A percentile compares a stretch with the other conserved stretches of the same genome.
Evolutionary conservation across 2,113 vertebrate species (phyloP).

Genomic region (Neodontobutis hainanensis): DNA sequence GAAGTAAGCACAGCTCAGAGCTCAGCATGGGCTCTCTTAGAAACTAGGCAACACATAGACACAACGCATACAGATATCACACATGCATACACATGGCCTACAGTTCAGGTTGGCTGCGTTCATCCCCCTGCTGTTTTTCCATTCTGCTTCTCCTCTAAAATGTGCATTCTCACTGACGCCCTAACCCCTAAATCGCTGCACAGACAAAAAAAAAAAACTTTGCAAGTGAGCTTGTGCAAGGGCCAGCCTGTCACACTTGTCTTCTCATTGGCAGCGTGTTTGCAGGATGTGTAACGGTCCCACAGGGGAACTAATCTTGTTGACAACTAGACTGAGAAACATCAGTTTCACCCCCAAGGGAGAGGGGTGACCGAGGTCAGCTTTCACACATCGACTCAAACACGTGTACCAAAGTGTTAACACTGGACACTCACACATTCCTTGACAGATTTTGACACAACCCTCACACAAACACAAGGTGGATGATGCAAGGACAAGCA

Average conservation of each 20-base stretch:
- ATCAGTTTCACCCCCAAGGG: constrained; percentile 47
- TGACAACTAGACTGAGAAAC: constrained; percentile 72
- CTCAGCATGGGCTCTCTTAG: constrained; percentile 53
- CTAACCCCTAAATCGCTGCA: constrained; percentile 42
- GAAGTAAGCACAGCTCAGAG: constrained; percentile 60
- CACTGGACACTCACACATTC: constrained; percentile 12
- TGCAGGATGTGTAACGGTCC: constrained; percentile 58
- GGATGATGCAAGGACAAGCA: neutral
- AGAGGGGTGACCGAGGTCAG: constrained; percentile 50
- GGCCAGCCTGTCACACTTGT: constrained; percentile 53
- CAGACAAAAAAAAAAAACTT: constrained; percentile 7
- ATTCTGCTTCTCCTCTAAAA: constrained; percentile 73
- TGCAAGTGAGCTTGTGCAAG: constrained; percentile 27
- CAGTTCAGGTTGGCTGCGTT: constrained; percentile 57
- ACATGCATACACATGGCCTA: constrained; percentile 32
- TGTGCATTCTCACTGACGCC: constrained; percentile 58
- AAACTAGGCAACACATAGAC: constrained; percentile 34
- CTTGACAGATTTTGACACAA: constrained; percentile 25
- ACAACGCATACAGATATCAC: constrained; percentile 29
- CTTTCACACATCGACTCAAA: constrained; percentile 19
- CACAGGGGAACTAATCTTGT: constrained; percentile 67
- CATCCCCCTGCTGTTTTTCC: constrained; percentile 63
- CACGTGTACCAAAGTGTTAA: neutral
- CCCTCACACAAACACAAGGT: neutral
- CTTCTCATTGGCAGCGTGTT: constrained; percentile 56